Evolutionary conservation across 2,113 vertebrate species (phyloP), one percentile per base, ranked within the genome.

Genomic region (Ifrita kowaldi): DNA sequence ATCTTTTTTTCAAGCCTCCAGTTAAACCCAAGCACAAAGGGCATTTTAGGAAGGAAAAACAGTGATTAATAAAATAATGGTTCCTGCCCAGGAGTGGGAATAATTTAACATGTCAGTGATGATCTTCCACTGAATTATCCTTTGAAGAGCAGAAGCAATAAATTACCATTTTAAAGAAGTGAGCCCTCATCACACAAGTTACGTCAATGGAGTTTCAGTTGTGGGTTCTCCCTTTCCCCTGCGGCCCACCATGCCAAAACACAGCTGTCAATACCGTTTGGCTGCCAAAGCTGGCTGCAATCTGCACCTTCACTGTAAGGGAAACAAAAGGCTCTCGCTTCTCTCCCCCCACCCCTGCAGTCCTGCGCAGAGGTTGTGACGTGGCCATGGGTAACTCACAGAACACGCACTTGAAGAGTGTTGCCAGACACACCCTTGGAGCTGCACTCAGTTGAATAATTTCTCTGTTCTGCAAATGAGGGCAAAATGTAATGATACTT

Each of bases 341-440:
- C 13, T 56, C 30, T 13, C 33, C 60, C 52, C 17, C 3, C 4
- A 4, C 2, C 15, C 16, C 89, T 79, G 46, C 55, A 77, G 75
- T 53, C 64, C 94, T 96, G 97, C 84, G 93, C 95, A 56, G 75
- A 80, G 84, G 89, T 73, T 97, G 89, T 55, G 74, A 78, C 62
- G 64, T 83, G 87, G 94, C 87, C 93, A 74, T 64, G 87, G 83
- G 80, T 87, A 97, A 92, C 82, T 85, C 39, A 28, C 65, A 78
- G 64, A 93, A 53, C 80, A 52, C 7, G 33, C 53, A 65, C 52
- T 52, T 82, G 55, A 76, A 96, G 44, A 68, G 50, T 32, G 76
- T 26, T 93, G 93, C 89, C 81, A 97, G 94, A 87, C 85, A 80
- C 84, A 92, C 67, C 64, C 91, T 78, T 83, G 67, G 89, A 96